Base-by-base conservation (phyloP, 2,113 vertebrate genomes). In the Egretta garzetta region DNA sequence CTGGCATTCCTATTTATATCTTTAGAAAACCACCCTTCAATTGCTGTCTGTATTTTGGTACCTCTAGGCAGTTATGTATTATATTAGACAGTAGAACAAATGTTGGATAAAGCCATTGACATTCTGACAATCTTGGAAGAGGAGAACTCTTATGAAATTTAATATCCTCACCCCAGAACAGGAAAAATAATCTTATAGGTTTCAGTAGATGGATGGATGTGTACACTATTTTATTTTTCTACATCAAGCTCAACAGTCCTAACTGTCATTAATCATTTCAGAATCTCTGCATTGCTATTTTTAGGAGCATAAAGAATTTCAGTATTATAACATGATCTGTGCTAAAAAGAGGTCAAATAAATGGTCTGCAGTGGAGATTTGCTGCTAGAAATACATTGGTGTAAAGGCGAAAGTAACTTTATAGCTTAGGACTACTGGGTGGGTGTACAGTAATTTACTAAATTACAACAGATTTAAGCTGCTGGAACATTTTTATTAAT, bases 231-330 rank as follows among this genome's bases (percentile, higher is more conserved):
- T 63, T 93, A 86, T 76, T 93, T 95, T 95, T 93, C 95, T 77
- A 49, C 59, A 82, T 76, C 70, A 43, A 84, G 86, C 95, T 94
- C 80, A 86, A 91, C 80, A 93, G 86, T 68, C 86, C 92, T 91
- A 96, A 79, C 93, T 96, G 86, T 87, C 95, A 90, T 96, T 97
- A 97, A 97, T 97, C 95, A 97, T 96, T 97, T 92, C 74, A 80
- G 72, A 91, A 59, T 86, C 91, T 96, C 67, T 79, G n/a, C 88
- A 90, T 43, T 67, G 39, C 76, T 95, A 76, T 96, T 87, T 93
- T 97, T 96, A 76, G 84, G 37, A 66, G 63, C 75, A 45, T 50
- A 94, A 91, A 96, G 73, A 97, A 70, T 97, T 97, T 72, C 88
- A 84, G 60, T 89, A 47, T 84, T 95, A 85, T 70, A 85, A 81